Conservation (phyloP, 2,113 vertebrate species). For the Megalops atlanticus region DNA sequence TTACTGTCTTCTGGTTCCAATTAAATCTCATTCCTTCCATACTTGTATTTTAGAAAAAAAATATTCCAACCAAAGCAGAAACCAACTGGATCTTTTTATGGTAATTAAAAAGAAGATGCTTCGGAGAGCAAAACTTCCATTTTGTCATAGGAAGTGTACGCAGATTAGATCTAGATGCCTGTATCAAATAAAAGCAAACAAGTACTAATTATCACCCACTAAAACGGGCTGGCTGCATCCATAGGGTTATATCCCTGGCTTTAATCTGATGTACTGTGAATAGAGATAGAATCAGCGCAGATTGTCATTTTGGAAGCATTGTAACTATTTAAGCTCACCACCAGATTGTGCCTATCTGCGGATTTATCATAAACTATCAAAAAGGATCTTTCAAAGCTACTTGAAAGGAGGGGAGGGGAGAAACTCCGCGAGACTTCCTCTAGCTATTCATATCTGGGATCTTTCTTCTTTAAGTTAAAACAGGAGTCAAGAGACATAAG, state of each 20-base stretch:
- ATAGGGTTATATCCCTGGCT: constrained; percentile 57
- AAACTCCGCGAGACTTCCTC: constrained; percentile 64
- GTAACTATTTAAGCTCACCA: constrained; percentile 55
- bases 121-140: constrained; percentile 43
- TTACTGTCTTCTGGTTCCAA: constrained; percentile 62
- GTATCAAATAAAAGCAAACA: constrained; percentile 73
- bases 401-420: constrained; percentile 66
- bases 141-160: constrained; percentile 66
- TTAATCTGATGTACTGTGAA: constrained; percentile 67
- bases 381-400: constrained; percentile 69
- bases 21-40: constrained; percentile 68
- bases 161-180: constrained; percentile 61
- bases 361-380: constrained; percentile 75
- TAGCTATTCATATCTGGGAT: constrained; percentile 63
- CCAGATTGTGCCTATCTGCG: constrained; percentile 60
- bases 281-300: constrained; percentile 63
- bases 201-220: constrained; percentile 63
- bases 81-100: constrained; percentile 53
- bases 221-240: constrained; percentile 49
- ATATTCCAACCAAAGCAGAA: constrained; percentile 54
- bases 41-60: constrained; percentile 58
- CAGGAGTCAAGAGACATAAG: constrained; percentile 80
- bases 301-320: constrained; percentile 50
- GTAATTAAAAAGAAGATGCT: constrained; percentile 47
- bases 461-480: constrained; percentile 73